A percentile compares a stretch with the other conserved stretches of the same genome.
These are phyloP conservation scores for Himalopsyche anomala DNA, from an alignment of 2,888 invertebrate species.

Conservation along the genomic window DNA sequence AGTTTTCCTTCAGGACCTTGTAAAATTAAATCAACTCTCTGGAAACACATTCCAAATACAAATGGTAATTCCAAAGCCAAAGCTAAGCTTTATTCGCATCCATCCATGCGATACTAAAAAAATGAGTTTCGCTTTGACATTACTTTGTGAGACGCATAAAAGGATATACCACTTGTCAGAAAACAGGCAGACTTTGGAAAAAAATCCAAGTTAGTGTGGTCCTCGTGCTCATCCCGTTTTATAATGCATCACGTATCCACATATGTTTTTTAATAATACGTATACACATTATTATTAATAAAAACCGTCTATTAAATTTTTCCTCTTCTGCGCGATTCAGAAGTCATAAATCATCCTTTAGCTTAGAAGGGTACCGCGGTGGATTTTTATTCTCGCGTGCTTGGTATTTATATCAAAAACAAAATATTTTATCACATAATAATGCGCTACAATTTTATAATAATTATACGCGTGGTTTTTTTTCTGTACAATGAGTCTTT, in stretches of 20 bases:
- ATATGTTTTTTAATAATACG: conserved; percentile 37
- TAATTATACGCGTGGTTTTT: no score
- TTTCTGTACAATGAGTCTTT: no score
- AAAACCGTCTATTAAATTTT: conserved; percentile 16
- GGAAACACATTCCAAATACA: conserved; percentile 49
- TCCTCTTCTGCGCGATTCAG: not conserved
- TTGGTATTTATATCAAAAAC: no score
- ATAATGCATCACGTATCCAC: conserved; percentile 32
- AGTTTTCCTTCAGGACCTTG: not conserved
- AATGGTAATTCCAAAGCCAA: conserved; percentile 54
- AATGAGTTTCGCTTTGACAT: conserved; percentile 48
- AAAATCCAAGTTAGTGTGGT: conserved; percentile 53
- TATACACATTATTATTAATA: conserved; percentile 31
- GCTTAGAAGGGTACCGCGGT: no score
- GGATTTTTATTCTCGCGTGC: no score
- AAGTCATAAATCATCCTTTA: conserved; percentile 17
- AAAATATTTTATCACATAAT: no score
- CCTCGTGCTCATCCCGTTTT: conserved; percentile 43
- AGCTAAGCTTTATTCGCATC: conserved; percentile 38
- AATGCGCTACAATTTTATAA: no score
- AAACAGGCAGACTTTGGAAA: conserved; percentile 48
- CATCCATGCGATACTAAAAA: conserved; percentile 14
- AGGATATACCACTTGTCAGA: conserved; percentile 60
- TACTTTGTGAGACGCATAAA: conserved; percentile 52
- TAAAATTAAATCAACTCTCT: conserved; percentile 17